These are phyloP conservation scores for Mythimna pallens DNA, from an alignment of 2,888 invertebrate species.

Conservation along the genomic window DNA sequence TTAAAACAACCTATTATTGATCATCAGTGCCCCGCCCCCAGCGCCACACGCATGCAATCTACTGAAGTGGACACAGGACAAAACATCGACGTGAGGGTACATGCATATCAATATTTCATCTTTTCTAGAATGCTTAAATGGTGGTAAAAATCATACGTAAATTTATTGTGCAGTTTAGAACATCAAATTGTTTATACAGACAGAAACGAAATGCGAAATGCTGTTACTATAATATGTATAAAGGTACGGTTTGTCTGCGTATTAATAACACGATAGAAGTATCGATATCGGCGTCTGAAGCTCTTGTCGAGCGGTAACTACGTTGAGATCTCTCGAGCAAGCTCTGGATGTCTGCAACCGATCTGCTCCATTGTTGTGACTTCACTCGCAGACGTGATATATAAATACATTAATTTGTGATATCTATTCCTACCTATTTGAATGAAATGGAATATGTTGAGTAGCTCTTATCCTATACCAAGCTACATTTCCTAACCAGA, in stretches of 20 bases:
- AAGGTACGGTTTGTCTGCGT: neutral
- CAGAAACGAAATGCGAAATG: neutral
- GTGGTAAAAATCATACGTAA: neutral
- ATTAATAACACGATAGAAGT: neutral
- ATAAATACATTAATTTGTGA: neutral
- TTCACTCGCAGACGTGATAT: constrained; percentile 1
- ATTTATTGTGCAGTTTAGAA: neutral
- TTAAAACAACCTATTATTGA: neutral
- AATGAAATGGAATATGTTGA: neutral
- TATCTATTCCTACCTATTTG: neutral
- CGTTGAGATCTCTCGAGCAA: neutral
- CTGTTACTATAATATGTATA: neutral
- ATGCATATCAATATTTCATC: too few species aligned
- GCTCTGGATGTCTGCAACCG: neutral
- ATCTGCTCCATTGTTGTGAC: constrained; percentile 7
- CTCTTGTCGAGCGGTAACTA: neutral
- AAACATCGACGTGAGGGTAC: neutral
- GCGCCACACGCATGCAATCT: neutral
- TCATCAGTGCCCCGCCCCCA: neutral
- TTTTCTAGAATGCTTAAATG: neutral
- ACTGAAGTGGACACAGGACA: neutral
- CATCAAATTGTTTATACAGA: neutral
- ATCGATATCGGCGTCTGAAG: neutral
- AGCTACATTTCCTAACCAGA: neutral
- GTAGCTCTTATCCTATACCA: too few species aligned